Evolutionary conservation across 2,113 vertebrate genomes (phyloP).

Genomic region (Agapornis roseicollis): DNA sequence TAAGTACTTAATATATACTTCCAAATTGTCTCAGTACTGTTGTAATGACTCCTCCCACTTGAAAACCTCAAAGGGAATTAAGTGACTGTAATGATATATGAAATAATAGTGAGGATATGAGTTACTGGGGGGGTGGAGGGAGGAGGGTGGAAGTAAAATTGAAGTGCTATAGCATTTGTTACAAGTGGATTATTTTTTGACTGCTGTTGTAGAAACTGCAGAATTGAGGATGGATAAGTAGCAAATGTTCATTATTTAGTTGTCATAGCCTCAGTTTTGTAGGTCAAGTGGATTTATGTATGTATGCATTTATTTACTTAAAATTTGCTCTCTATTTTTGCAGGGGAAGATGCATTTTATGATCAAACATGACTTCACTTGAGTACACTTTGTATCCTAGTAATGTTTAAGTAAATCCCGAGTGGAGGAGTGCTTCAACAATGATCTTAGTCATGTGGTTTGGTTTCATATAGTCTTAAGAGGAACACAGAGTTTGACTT

Average conservation of each 20-base stretch:
- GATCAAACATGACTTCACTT: not conserved
- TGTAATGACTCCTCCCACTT: slow-evolving; percentile 34
- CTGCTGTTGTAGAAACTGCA: not conserved
- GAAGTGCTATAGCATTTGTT: not conserved
- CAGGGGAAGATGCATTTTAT: not conserved
- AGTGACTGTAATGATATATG: not conserved
- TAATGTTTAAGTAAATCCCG: not conserved
- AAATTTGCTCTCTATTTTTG: not conserved
- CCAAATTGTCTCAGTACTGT: not conserved
- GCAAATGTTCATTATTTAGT: not conserved
- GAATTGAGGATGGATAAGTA: not conserved
- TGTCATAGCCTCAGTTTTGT: not conserved
- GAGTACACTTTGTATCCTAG: not conserved
- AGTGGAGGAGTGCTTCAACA: not conserved
- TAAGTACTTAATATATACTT: slow-evolving; percentile 37
- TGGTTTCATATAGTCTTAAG: not conserved
- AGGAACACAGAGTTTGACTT: not conserved
- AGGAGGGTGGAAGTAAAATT: not conserved
- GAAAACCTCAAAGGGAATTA: slow-evolving; percentile 25
- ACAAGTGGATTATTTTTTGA: not conserved
- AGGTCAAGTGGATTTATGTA: not conserved
- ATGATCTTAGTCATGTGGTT: not conserved
- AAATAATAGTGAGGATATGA: not conserved
- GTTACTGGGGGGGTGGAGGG: not conserved
- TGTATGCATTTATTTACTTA: not conserved